These are phyloP conservation scores for Orchestia grillus DNA, from an alignment of 1,140 invertebrate genomes.

Conservation along the genomic window DNA sequence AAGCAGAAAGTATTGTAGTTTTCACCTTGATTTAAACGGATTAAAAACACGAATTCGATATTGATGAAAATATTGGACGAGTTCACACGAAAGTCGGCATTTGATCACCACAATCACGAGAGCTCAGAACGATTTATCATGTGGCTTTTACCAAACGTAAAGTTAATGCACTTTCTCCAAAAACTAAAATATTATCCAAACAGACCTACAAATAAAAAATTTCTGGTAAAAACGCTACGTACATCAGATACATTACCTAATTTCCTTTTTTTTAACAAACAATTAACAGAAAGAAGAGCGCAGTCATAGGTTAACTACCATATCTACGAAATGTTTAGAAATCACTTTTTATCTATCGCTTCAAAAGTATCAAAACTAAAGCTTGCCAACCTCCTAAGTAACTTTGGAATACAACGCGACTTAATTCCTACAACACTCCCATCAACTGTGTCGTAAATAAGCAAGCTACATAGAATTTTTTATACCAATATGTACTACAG, in stretches of 20 bases:
- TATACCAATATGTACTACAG: constrained; percentile 3
- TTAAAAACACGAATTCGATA: background rate
- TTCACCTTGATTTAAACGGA: background rate
- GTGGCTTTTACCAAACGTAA: background rate
- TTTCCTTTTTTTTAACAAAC: background rate
- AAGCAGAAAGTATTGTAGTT: background rate
- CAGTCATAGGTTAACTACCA: background rate
- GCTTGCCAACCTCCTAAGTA: constrained; percentile 25
- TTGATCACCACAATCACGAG: too few relatives aligned
- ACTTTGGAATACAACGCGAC: constrained; percentile 47
- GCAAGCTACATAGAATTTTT: constrained; percentile 39
- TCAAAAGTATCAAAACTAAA: constrained; percentile 51
- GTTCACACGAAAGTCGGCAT: too few relatives aligned
- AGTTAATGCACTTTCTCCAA: background rate
- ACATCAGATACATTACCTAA: background rate
- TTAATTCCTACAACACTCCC: constrained; percentile 9
- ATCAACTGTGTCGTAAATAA: constrained; percentile 46
- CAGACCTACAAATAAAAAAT: background rate
- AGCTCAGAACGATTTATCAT: too few relatives aligned
- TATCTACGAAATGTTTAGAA: background rate
- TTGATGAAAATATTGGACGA: too few relatives aligned
- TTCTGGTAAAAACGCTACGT: background rate
- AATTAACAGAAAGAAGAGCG: background rate
- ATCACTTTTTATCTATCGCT: background rate
- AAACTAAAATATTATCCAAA: background rate